Evolutionary conservation across 2,888 invertebrate genomes (phyloP).

Genomic region (Eilema griseolum): DNA sequence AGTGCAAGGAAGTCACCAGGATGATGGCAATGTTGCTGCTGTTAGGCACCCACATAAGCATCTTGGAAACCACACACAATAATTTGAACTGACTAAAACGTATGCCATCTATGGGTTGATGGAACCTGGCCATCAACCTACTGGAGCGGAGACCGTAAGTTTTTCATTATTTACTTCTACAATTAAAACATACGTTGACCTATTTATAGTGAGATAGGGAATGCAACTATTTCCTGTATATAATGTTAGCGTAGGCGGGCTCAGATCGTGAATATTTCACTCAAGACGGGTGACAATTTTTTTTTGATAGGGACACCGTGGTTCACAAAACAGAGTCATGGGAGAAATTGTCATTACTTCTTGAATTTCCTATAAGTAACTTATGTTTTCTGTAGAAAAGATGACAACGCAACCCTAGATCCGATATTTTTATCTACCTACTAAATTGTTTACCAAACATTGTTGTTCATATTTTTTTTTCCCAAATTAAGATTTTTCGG

Average conservation of each 20-base stretch:
- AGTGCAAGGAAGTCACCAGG: too few relatives aligned
- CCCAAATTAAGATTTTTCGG: not conserved
- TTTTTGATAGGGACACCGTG: not conserved
- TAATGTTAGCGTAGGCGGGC: slow-evolving; percentile 49
- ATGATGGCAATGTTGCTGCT: too few relatives aligned
- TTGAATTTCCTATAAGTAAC: too few relatives aligned
- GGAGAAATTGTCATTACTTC: too few relatives aligned
- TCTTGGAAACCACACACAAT: too few relatives aligned
- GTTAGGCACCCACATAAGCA: too few relatives aligned
- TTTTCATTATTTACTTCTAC: slow-evolving; percentile 54
- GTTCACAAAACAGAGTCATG: too few relatives aligned
- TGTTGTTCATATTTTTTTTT: not conserved
- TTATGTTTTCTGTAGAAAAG: too few relatives aligned
- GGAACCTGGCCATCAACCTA: slow-evolving; percentile 92
- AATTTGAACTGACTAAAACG: too few relatives aligned
- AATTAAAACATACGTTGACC: slow-evolving; percentile 40
- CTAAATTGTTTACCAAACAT: not conserved
- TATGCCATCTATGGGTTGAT: too few relatives aligned
- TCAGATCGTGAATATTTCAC: slow-evolving; percentile 28
- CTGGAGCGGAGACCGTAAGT: slow-evolving; percentile 96
- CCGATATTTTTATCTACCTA: too few relatives aligned
- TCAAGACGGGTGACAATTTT: not conserved
- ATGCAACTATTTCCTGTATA: slow-evolving; percentile 45
- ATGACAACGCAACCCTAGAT: too few relatives aligned
- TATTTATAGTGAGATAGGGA: slow-evolving; percentile 56